These are phyloP conservation scores for Lottia scabra DNA, from an alignment of 2,888 invertebrate species.

Conservation along the genomic window DNA sequence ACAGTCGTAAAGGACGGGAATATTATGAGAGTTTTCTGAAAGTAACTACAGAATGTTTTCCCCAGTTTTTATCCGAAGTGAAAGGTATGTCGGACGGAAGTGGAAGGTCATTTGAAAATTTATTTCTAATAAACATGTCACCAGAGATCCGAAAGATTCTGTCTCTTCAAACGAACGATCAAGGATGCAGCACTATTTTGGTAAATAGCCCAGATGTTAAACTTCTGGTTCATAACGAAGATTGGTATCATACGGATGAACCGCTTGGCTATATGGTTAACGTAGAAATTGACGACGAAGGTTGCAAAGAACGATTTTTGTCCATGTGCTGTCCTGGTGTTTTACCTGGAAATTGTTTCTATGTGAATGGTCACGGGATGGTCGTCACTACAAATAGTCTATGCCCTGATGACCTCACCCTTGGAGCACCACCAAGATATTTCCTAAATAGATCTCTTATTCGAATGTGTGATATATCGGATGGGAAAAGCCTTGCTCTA, in stretches of 20 bases:
- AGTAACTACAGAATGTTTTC: constrained; percentile 30
- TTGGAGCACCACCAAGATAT: background rate
- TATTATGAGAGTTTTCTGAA: constrained; percentile 34
- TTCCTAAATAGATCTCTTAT: background rate
- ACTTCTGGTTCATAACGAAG: constrained; percentile 39
- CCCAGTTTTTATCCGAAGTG: constrained; percentile 41
- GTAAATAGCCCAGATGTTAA: background rate
- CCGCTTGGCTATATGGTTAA: constrained; percentile 34
- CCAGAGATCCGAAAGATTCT: constrained; percentile 36
- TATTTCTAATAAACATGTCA: too few relatives aligned
- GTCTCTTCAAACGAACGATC: background rate
- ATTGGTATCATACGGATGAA: constrained; percentile 35
- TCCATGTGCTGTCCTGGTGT: constrained; percentile 38
- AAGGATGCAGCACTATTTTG: background rate
- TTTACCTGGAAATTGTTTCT: constrained; percentile 37
- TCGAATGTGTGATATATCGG: too few relatives aligned
- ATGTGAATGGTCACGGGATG: constrained; percentile 33
- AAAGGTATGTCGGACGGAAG: constrained; percentile 46
- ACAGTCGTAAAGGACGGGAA: constrained; percentile 24
- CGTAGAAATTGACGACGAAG: constrained; percentile 29
- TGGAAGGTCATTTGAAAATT: constrained; percentile 38
- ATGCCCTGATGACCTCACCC: constrained; percentile 24
- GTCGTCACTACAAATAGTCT: constrained; percentile 39
- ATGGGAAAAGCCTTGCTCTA: too few relatives aligned
- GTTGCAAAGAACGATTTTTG: constrained; percentile 30